phyloP scores from a whole-genome alignment of 2,797 vertebrate species.

The Melanotaenia pygmaea region DNA sequence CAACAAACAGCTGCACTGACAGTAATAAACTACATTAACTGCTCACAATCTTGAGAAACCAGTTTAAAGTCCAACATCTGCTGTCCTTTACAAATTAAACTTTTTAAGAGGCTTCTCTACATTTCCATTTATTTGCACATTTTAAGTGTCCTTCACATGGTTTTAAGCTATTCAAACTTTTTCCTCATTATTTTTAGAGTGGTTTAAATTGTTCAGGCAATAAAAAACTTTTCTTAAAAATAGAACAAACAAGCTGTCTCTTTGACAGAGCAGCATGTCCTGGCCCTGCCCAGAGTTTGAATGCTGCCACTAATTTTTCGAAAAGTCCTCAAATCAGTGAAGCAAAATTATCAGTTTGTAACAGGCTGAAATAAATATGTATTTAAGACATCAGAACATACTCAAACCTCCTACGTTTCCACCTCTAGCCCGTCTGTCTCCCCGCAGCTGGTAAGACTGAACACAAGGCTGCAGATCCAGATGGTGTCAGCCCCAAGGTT shows the following conservation, averaged over 20 bases:
- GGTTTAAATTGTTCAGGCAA: neutral
- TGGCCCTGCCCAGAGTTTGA: neutral
- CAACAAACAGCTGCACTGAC: conserved; percentile 24
- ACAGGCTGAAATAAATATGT: conserved; percentile 8
- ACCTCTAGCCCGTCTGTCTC: neutral
- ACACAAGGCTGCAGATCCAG: conserved; percentile 32
- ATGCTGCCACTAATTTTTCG: neutral
- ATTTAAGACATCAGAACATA: conserved; percentile 21
- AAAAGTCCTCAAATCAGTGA: neutral
- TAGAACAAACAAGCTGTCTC: conserved; percentile 49
- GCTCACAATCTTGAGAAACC: conserved; percentile 36
- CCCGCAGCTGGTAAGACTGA: neutral
- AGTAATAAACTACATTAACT: conserved; percentile 38
- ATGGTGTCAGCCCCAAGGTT: no score
- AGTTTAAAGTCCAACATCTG: conserved; percentile 18
- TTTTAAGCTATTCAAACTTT: neutral
- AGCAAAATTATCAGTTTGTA: conserved; percentile 19
- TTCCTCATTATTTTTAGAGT: neutral
- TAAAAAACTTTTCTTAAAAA: conserved; percentile 44
- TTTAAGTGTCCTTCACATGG: neutral
- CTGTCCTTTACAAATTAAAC: conserved; percentile 16
- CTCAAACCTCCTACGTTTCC: neutral
- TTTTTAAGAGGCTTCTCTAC: neutral
- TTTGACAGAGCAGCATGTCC: conserved; percentile 38
- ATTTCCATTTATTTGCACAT: neutral